Evolutionary conservation across 2,888 invertebrate species (phyloP).

Genomic region (Sinhomidia bicolor): DNA sequence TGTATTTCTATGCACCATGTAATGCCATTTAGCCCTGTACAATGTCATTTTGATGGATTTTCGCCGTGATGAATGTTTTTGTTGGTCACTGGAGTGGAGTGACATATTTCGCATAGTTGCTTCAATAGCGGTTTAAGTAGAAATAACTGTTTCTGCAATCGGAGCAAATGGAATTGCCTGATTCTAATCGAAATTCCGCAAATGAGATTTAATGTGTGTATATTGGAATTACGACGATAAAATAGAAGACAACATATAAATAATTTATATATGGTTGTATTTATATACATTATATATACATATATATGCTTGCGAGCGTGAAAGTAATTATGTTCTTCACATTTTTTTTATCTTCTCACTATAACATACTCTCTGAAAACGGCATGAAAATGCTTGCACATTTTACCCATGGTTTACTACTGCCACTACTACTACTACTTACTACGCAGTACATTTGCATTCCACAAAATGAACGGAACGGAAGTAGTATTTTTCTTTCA

Average conservation of each 20-base stretch:
- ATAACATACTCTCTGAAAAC: too few species aligned
- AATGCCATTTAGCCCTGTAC: not conserved
- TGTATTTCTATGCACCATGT: not conserved
- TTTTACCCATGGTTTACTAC: too few species aligned
- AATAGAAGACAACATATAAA: too few species aligned
- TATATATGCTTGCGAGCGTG: not conserved
- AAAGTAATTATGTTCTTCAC: slow-evolving; percentile 41
- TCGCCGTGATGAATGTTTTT: not conserved
- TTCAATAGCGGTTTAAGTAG: not conserved
- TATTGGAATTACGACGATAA: too few species aligned
- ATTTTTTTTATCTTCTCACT: not conserved
- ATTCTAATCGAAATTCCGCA: not conserved
- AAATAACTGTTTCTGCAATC: not conserved
- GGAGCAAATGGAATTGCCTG: not conserved
- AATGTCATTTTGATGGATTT: slow-evolving; percentile 35
- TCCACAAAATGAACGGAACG: too few species aligned
- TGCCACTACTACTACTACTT: too few species aligned
- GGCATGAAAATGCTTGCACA: too few species aligned
- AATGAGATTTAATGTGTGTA: not conserved
- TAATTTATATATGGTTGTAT: too few species aligned
- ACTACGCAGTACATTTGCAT: not conserved
- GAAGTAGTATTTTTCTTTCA: not conserved
- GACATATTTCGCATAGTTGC: not conserved
- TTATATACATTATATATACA: too few species aligned
- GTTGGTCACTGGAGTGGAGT: not conserved